Base-by-base conservation (phyloP, 2,797 vertebrate genomes). In the Enteromius treurensis region DNA sequence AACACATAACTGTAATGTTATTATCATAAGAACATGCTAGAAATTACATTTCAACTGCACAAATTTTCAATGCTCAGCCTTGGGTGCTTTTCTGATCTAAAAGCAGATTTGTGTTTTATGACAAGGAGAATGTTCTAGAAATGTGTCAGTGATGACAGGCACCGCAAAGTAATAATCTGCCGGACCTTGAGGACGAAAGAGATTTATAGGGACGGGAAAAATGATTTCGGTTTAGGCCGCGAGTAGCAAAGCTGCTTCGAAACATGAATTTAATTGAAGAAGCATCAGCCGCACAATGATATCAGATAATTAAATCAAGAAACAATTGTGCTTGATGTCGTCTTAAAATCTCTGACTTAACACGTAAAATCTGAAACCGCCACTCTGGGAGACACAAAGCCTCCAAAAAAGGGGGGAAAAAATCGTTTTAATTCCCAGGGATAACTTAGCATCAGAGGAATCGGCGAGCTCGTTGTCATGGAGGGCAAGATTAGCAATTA, bases 301-400 rank as follows among this genome's bases (percentile, higher is more conserved):
- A 95, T 95, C 95, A 95, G 90, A 95, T 94, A 94, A 95, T 95
- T 93, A 88, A 93, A 95, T 95, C 94, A 91, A 85, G 42, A 89
- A 91, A 92, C 91, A 92, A 92, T 91, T 89, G 91, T 82, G 85
- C 88, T 87, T 89, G 88, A 87, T 88, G 78, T 91, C 90, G 86
- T 87, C 90, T 91, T 85, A 89, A 90, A 86, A 89, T 90, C 90
- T 90, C 73, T 3, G 83, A 89, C 90, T 89, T 79, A 86, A 92
- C 92, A 90, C 90, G 86, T 88, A 89, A 90, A 93, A 92, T 90
- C 45, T 85, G 79, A 92, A 91, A 90, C 90, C 86, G 80, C 84
- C 89, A 87, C 87, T 91, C 86, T 0, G 58, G 55, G 58, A 78
- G 82, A 29, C 85, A 88, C 84, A 87, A 92, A 88, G 89, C 62